Evolutionary conservation across 2,888 invertebrate species (phyloP).

Genomic region (Pyrrhosoma nymphula): DNA sequence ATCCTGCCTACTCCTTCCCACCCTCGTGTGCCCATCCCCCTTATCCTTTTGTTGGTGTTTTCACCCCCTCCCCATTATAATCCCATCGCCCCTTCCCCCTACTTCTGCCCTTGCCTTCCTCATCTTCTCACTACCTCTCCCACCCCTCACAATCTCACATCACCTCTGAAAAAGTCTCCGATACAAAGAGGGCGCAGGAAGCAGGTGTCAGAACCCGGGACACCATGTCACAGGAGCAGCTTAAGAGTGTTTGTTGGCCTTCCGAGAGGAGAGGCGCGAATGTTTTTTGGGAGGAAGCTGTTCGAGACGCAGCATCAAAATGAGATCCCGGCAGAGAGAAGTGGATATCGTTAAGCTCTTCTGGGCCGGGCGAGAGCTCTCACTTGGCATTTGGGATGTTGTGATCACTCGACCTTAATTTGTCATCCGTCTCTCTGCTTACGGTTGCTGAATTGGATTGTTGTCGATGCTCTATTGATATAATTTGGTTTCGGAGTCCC

Average conservation of each 20-base stretch:
- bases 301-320: too few species aligned
- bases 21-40: too few species aligned
- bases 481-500: too few species aligned
- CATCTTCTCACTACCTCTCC: not conserved
- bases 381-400: not conserved
- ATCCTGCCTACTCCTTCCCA: too few species aligned
- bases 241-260: conserved; percentile 45
- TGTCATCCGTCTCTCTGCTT: not conserved
- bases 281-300: too few species aligned
- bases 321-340: too few species aligned
- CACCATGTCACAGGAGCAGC: conserved; percentile 49
- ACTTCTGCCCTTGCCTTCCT: not conserved
- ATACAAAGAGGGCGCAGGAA: too few species aligned
- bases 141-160: not conserved
- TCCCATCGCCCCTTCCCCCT: not conserved
- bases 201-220: conserved; percentile 52
- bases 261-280: too few species aligned
- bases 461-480: not conserved
- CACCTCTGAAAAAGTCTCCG: not conserved
- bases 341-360: too few species aligned
- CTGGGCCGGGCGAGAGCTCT: too few species aligned
- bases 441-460: too few species aligned
- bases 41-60: too few species aligned
- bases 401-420: conserved; percentile 41
- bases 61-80: not conserved